Percentiles rank a stretch among this genome's conserved stretches.
These are phyloP conservation scores for Leptarthrus brevirostris DNA, from an alignment of 2,888 invertebrate species.

Conservation along the genomic window DNA sequence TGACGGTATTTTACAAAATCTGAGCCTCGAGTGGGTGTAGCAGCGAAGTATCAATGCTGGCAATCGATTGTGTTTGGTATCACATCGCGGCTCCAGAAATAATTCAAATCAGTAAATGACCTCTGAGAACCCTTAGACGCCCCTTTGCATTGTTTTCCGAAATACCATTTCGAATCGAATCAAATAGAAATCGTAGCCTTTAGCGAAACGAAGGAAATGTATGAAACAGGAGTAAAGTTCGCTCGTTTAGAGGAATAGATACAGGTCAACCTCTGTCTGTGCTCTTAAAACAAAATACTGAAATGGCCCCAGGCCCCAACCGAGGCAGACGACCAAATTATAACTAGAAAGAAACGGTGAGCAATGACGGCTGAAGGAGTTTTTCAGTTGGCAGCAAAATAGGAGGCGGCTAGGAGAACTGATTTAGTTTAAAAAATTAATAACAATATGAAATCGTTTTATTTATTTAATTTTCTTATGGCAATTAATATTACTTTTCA, in stretches of 20 bases:
- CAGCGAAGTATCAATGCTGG: constrained; percentile 28
- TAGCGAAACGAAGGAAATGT: constrained; percentile 39
- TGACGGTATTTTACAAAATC: constrained; percentile 34
- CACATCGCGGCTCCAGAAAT: constrained; percentile 41
- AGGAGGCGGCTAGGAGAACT: too few relatives aligned
- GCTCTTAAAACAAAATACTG: neutral
- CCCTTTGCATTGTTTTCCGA: constrained; percentile 43
- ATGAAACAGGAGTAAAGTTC: constrained; percentile 39
- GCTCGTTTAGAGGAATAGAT: constrained; percentile 46
- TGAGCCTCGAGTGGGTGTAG: constrained; percentile 32
- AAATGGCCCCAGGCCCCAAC: neutral
- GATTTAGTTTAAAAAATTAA: too few relatives aligned
- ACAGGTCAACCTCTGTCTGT: constrained; percentile 23
- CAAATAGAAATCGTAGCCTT: constrained; percentile 43
- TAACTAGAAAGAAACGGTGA: too few relatives aligned
- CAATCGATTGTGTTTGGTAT: constrained; percentile 41
- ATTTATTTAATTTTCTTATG: too few relatives aligned
- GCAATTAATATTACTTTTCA: too few relatives aligned
- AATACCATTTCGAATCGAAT: constrained; percentile 40
- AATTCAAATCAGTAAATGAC: constrained; percentile 47
- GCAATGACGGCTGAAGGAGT: too few relatives aligned
- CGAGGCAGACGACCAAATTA: too few relatives aligned
- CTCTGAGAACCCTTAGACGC: constrained; percentile 42
- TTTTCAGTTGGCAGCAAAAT: too few relatives aligned
- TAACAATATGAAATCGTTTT: too few relatives aligned